Conservation (phyloP, 2,113 vertebrate species). For the Microtus richardsoni region DNA sequence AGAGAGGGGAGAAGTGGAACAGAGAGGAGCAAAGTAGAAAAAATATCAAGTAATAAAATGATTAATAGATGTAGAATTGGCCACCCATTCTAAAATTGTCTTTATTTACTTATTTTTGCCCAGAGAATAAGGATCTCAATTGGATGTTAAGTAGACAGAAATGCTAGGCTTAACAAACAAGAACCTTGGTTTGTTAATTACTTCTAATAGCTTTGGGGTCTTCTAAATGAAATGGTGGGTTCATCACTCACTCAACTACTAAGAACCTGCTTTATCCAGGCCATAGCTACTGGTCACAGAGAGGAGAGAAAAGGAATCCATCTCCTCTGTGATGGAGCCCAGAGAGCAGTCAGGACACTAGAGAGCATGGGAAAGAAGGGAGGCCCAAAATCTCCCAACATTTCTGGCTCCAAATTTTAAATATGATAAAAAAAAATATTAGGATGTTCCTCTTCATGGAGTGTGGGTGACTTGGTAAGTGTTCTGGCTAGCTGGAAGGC, state of each 20-base stretch:
- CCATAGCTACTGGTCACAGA: neutral
- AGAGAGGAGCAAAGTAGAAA: too few relatives aligned
- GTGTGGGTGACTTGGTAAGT: neutral
- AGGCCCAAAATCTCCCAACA: neutral
- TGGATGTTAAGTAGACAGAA: neutral
- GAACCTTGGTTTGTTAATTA: neutral
- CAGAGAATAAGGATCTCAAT: neutral
- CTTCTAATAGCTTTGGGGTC: too few relatives aligned
- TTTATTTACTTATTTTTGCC: neutral
- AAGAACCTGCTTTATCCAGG: neutral
- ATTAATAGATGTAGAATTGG: neutral
- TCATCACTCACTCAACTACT: neutral
- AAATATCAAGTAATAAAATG: neutral
- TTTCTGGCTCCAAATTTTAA: slow-evolving; percentile 4
- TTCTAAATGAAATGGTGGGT: neutral
- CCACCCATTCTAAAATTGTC: neutral
- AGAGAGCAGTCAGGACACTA: neutral
- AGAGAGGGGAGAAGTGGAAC: too few relatives aligned
- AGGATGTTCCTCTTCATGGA: neutral
- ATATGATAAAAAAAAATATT: neutral
- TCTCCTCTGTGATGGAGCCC: neutral
- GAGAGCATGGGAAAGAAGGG: neutral
- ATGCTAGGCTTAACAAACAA: neutral
- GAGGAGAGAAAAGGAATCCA: neutral
- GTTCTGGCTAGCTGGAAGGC: neutral